These are phyloP conservation scores for Raphicerus campestris DNA, from an alignment of 2,113 vertebrate genomes.

Conservation along the genomic window DNA sequence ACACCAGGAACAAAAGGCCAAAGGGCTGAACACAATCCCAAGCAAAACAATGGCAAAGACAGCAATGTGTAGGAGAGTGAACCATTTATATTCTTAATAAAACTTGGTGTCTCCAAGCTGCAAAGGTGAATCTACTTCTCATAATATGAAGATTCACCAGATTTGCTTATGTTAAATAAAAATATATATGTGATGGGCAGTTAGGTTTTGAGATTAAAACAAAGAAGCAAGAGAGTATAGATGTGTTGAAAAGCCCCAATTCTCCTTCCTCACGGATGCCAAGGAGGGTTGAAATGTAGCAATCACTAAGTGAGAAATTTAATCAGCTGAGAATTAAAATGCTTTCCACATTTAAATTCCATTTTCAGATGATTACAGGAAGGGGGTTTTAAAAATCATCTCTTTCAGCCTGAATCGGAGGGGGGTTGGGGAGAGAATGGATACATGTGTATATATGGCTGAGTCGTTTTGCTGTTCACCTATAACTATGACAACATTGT, in stretches of 20 bases:
- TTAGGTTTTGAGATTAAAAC: conserved; percentile 35
- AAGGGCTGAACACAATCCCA: conserved; percentile 62
- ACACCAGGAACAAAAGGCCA: conserved; percentile 51
- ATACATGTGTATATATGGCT: background rate
- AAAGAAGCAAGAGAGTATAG: background rate
- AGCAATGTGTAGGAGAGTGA: background rate
- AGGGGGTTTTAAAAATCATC: background rate
- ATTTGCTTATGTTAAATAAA: conserved; percentile 16
- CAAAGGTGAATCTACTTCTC: background rate
- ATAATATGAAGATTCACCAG: background rate
- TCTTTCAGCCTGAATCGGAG: background rate
- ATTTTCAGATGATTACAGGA: background rate
- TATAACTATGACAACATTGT: background rate
- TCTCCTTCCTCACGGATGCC: background rate
- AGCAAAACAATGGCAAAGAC: conserved; percentile 31
- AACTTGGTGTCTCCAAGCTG: background rate
- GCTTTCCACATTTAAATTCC: conserved; percentile 9
- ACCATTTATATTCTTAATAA: background rate
- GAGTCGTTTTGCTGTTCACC: background rate
- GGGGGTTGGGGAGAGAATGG: background rate
- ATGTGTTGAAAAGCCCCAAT: background rate
- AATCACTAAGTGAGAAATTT: background rate
- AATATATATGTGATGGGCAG: background rate
- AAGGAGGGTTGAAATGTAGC: background rate
- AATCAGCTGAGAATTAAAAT: background rate